phyloP scores from a whole-genome alignment of 2,113 vertebrate genomes.

The Myxocyprinus asiaticus region DNA sequence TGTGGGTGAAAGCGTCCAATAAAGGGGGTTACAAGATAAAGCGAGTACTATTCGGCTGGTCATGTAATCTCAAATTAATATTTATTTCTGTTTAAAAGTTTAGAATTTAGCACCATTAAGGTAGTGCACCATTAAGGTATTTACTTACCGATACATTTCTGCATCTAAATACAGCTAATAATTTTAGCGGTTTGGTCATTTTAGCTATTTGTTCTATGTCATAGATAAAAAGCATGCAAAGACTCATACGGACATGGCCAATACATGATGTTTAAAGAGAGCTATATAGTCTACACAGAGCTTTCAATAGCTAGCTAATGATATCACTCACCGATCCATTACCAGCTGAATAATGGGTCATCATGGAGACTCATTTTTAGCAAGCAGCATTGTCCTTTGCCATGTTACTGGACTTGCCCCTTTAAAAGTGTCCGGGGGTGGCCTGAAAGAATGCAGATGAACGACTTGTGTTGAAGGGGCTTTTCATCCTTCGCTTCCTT shows the following conservation, averaged over 20 bases:
- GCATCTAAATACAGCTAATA: neutral
- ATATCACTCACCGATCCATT: constrained; percentile 41
- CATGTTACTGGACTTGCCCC: constrained; percentile 56
- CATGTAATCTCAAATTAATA: too few species aligned
- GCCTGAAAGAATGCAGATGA: constrained; percentile 79
- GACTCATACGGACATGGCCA: neutral
- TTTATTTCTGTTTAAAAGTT: neutral
- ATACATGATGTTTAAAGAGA: neutral
- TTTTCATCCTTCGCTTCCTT: constrained; percentile 89
- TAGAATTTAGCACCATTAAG: neutral
- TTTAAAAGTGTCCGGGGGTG: constrained; percentile 74
- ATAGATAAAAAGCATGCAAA: neutral
- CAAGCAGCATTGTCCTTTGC: constrained; percentile 38
- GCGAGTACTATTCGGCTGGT: too few species aligned
- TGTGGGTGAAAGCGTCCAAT: too few species aligned
- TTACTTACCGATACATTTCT: neutral
- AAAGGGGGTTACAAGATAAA: too few species aligned
- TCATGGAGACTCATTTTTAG: constrained; percentile 27
- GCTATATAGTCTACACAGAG: neutral
- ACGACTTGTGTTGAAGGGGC: constrained; percentile 73
- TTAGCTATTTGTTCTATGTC: neutral
- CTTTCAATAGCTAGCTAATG: constrained; percentile 51
- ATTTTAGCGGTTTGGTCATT: neutral
- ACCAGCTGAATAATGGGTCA: constrained; percentile 35
- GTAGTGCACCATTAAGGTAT: neutral